Evolutionary conservation across 2,797 vertebrate genomes (phyloP), one percentile per base, ranked within the genome.

Genomic region (Enteromius viviparus): DNA sequence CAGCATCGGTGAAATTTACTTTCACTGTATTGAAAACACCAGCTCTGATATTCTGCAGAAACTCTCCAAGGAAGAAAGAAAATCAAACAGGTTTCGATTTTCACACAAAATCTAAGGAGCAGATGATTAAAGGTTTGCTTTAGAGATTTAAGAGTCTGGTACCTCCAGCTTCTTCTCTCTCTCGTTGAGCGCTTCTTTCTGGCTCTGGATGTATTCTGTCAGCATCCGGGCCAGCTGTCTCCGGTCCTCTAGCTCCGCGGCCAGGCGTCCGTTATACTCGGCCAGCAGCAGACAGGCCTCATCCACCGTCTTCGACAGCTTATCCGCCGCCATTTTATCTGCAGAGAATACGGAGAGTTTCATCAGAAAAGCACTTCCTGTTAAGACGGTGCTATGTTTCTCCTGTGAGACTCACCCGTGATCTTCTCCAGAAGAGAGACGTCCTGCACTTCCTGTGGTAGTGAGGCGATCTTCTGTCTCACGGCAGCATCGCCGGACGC

Each of bases 361-460:
- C 3, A 17, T 37, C 23, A 40, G 34, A 34, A 6, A 26, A 19
- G 3, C 34, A 37, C 60, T 47, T 51, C 55, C 66, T 34, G 8
- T 40, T 2, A 6, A 37, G 7, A 17, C 15, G 29, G 47, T 0
- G 45, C 6, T 2, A 37, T 1, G 60, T 3, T 64, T 64, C 26
- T 7, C 17, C 40, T 2, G 21, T 0, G 26, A 17, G 32, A 19
- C 83, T 76, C 87, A 98, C 98, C 98, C 89, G 97, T 97, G 88
- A 99, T 99, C 91, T 99, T 98, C 92, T 99, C 98, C 83, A 99
- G 91, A 11, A 99, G 93, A 0, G 98, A 99, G 70, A 99, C 97
- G 64, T 99, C 98, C 84, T 99, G 98, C 17, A 99, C 98, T 91
- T 99, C 98, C 91, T 99, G 98, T 3, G 98, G 98, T 84, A 99